Conservation (phyloP, 64 coral and sea anemone genomes). For the Astreopora myriophthalma region DNA sequence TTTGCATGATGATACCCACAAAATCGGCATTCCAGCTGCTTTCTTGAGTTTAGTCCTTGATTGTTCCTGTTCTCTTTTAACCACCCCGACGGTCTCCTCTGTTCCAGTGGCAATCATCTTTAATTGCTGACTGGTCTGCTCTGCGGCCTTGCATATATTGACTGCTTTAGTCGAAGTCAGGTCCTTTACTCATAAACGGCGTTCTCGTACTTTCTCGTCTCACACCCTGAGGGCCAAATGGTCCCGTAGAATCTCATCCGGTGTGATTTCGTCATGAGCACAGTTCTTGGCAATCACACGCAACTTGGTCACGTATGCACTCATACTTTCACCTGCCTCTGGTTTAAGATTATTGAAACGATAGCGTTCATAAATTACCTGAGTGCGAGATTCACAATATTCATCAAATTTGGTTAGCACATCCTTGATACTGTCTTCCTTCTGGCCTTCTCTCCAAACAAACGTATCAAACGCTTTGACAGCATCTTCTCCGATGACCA, state of each 20-base stretch:
- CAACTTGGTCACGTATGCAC: slow-evolving; percentile 18
- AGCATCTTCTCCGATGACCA: slow-evolving; percentile 40
- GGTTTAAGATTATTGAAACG: slow-evolving; percentile 62
- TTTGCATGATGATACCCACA: slow-evolving; percentile 63
- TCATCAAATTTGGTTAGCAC: slow-evolving; percentile 56
- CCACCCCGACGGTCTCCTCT: slow-evolving; percentile 45
- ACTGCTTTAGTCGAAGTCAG: slow-evolving; percentile 63
- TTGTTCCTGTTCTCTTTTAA: slow-evolving; percentile 23
- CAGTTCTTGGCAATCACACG: slow-evolving; percentile 34
- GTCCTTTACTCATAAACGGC: slow-evolving; percentile 46
- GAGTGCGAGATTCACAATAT: slow-evolving; percentile 58
- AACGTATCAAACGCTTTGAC: slow-evolving; percentile 56
- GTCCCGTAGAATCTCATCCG: slow-evolving; percentile 48
- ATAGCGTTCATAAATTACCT: slow-evolving; percentile 64
- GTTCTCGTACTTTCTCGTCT: slow-evolving; percentile 65
- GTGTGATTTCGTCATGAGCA: slow-evolving; percentile 57
- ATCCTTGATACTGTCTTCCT: slow-evolving; percentile 7
- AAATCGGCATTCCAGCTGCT: slow-evolving; percentile 13
- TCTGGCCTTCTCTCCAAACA: neutral
- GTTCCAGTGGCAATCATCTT: slow-evolving; percentile 42
- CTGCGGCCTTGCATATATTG: slow-evolving; percentile 63
- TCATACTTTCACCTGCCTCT: slow-evolving; percentile 47
- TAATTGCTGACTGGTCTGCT: slow-evolving; percentile 62
- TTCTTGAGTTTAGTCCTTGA: neutral
- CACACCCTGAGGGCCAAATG: neutral